Evolutionary conservation across 1,140 invertebrate species (phyloP).

Genomic region (Macrocentrus cingulum): DNA sequence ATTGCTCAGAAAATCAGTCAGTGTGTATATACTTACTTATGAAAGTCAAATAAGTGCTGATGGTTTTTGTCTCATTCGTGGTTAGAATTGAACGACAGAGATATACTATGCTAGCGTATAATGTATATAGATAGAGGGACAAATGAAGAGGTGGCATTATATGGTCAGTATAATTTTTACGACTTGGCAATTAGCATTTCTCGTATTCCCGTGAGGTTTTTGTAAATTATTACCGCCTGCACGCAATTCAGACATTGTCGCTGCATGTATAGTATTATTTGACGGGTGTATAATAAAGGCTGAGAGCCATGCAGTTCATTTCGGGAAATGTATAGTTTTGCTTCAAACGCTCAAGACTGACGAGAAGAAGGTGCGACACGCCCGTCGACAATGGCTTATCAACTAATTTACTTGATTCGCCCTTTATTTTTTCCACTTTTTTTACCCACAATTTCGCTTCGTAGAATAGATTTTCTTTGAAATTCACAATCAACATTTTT

Average conservation of each 20-base stretch:
- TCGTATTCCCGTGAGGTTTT: slow-evolving; percentile 10
- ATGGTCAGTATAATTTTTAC: slow-evolving; percentile 3
- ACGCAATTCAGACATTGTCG: too few species aligned
- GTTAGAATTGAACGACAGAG: not conserved
- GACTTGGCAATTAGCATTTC: slow-evolving; percentile 22
- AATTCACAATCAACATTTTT: too few species aligned
- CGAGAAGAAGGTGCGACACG: slow-evolving; percentile 13
- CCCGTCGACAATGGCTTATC: slow-evolving; percentile 10
- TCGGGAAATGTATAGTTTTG: too few species aligned
- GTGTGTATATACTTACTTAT: slow-evolving; percentile 9
- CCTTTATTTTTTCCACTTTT: not conserved
- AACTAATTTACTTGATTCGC: slow-evolving; percentile 15
- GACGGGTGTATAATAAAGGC: too few species aligned
- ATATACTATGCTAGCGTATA: too few species aligned
- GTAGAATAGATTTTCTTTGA: not conserved
- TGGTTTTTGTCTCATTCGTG: not conserved
- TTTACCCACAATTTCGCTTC: not conserved
- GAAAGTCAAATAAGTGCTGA: slow-evolving; percentile 7
- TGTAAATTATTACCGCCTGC: not conserved
- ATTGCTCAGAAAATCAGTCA: slow-evolving; percentile 9
- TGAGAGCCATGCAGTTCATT: too few species aligned
- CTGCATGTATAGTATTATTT: too few species aligned
- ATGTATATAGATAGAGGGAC: not conserved
- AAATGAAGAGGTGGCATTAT: not conserved
- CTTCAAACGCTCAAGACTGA: not conserved